Base-by-base conservation (phyloP, 2,888 invertebrate species). In the Perizoma flavofasciatum region DNA sequence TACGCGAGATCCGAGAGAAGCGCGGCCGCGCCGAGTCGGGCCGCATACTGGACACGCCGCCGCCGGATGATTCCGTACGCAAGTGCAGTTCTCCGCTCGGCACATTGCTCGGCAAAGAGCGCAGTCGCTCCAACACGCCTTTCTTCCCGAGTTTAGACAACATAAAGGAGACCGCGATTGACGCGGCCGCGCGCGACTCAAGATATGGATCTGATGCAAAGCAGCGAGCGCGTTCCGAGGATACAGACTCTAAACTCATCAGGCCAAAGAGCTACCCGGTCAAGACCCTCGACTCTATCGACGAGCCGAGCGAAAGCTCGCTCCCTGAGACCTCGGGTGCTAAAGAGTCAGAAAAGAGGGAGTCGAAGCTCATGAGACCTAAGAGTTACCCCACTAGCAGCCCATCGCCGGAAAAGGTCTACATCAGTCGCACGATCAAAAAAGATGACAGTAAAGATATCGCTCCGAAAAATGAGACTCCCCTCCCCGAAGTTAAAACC, bases 1-100 rank as follows among this genome's bases (percentile, higher is more conserved):
- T 95, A 6, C 93, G 94, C 75, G 94, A 96, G 88, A 94, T 95
- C 58, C 82, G 96, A 59, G 94, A 95, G 75, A 94, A 94, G 78
- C 85, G 92, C 58, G 93, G 85, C 67, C 86, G 83, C 62, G 79
- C 85, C 54, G 88, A 89, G 37, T 73, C 79, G 81, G 62, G 68
- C 78, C 65, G 71, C 77, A 32, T 43, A 81, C 85, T 47, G 65
- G 61, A 56, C 53, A 61, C 67, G 33, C 78, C 75, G 22, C 66
- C 68, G 40, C 79, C 76, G 58, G 82, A 81, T 44, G 86, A 86
- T 37, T 83, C 84, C 7, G 49, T 78, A 47, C 85, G 86, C 50
- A 88, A 88, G 68, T 82, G 85, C 69, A 75, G 87, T 7, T 91
- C 92, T 34, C 91, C 92, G 7, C 74, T 86, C 11, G 73, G 79